Evolutionary conservation across 2,888 invertebrate species (phyloP).

Genomic region (Pristionchus arcanus): DNA sequence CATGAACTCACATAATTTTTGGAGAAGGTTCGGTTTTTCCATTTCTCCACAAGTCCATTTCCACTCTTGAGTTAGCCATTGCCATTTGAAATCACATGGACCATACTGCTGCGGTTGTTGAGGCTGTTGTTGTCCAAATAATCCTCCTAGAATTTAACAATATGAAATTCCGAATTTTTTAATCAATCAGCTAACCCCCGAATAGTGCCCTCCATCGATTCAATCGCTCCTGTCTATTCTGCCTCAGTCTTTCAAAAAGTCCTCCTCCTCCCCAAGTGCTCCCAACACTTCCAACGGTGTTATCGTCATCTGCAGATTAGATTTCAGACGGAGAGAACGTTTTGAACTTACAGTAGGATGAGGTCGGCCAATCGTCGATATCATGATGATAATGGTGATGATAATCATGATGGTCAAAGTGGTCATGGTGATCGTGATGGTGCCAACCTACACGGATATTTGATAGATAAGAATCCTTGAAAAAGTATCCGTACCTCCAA

Average conservation of each 20-base stretch:
- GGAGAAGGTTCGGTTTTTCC: background rate
- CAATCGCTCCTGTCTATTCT: background rate
- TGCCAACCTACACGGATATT: background rate
- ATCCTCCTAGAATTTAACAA: background rate
- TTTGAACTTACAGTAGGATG: background rate
- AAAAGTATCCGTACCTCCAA: background rate
- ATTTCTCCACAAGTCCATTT: slow-evolving; percentile 6
- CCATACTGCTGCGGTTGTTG: background rate
- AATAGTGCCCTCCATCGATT: background rate
- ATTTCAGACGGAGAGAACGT: background rate
- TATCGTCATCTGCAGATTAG: background rate
- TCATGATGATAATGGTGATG: background rate
- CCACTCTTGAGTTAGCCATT: background rate
- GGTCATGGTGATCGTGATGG: background rate
- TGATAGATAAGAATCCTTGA: background rate
- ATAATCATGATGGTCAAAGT: background rate
- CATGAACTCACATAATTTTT: background rate
- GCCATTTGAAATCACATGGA: background rate
- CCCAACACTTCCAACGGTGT: background rate
- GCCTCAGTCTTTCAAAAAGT: background rate
- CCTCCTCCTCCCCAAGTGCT: background rate
- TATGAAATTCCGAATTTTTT: background rate
- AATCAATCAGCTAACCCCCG: background rate
- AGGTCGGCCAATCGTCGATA: slow-evolving; percentile 29
- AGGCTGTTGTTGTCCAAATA: background rate